Evolutionary conservation across 2,797 vertebrate genomes (phyloP), one percentile per base, ranked within the genome.

Genomic region (Euphonia xanthogaster): DNA sequence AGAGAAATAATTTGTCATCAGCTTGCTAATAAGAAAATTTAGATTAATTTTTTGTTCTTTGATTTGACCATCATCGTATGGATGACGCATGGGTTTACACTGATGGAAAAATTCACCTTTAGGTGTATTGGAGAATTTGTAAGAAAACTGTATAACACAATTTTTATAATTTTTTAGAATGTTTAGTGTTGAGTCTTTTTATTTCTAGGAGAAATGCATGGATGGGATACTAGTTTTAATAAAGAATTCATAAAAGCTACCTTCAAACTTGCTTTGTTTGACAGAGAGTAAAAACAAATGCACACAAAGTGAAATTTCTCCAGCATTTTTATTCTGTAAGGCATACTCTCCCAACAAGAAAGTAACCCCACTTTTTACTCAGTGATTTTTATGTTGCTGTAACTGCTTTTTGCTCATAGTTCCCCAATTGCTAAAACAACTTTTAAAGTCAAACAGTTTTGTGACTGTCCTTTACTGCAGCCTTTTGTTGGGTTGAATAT

Each of bases 61-160:
- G 21, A 66, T 80, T 87, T 80, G 44, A 35, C 33, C 9, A 9
- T 27, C 9, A 40, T 39, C 2, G 7, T 33, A 14, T 5, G 6
- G 28, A 15, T 94, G 35, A 63, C 0, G 0, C 20, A 14, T 1
- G 2, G 18, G 20, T 40, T 92, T 73, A 40, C 2, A 7, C 3
- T 45, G 65, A 22, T 58, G n/a, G 18, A 19, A 90, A 20, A 61
- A 53, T 48, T 77, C 3, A 28, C n/a, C 8, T 72, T 63, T 33
- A 51, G 12, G 8, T 79, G 25, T 60, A 9, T 13, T 54, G 19
- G 47, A 48, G 10, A 60, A 86, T 48, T 62, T 2, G 3, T n/a
- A 68, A 48, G n/a, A 72, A 76, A 40, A 14, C 63, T 37, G 1
- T 17, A 8, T 39, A 44, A 14, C 8, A 30, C 25, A 35, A 21